phyloP scores from a whole-genome alignment of 2,797 vertebrate species.

The Paguma larvata region DNA sequence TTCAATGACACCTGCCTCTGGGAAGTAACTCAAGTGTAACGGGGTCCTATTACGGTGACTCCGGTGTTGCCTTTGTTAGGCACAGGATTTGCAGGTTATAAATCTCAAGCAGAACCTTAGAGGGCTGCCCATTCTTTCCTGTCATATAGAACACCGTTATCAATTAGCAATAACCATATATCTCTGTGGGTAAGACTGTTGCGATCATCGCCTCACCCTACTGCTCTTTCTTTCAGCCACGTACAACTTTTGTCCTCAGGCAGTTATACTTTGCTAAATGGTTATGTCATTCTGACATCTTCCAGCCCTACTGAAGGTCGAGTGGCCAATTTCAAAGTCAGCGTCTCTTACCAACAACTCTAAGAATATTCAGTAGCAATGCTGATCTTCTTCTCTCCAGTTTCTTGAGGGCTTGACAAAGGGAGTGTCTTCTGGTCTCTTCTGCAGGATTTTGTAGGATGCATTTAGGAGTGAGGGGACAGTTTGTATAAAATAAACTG shows the following conservation, averaged over 20 bases:
- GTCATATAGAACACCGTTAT: neutral
- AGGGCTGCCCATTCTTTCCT: neutral
- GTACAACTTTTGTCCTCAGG: neutral
- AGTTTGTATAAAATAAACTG: constrained; percentile 8
- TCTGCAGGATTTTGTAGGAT: neutral
- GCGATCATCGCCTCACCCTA: neutral
- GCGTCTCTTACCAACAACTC: neutral
- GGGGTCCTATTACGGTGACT: neutral
- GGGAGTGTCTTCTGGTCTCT: neutral
- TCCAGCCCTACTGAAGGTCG: neutral
- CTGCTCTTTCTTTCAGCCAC: neutral
- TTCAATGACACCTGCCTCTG: neutral
- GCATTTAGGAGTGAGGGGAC: neutral
- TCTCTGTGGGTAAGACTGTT: neutral
- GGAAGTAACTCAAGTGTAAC: neutral
- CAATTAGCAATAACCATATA: neutral
- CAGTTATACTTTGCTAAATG: neutral
- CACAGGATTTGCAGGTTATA: neutral
- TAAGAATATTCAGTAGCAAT: neutral
- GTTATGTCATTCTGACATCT: neutral
- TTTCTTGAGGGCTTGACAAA: neutral
- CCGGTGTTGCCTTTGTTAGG: neutral
- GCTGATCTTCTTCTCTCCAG: neutral
- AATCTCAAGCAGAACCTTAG: neutral
- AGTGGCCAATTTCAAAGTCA: neutral